Evolutionary conservation across 2,797 vertebrate genomes (phyloP).

Genomic region (Esox lucius): DNA sequence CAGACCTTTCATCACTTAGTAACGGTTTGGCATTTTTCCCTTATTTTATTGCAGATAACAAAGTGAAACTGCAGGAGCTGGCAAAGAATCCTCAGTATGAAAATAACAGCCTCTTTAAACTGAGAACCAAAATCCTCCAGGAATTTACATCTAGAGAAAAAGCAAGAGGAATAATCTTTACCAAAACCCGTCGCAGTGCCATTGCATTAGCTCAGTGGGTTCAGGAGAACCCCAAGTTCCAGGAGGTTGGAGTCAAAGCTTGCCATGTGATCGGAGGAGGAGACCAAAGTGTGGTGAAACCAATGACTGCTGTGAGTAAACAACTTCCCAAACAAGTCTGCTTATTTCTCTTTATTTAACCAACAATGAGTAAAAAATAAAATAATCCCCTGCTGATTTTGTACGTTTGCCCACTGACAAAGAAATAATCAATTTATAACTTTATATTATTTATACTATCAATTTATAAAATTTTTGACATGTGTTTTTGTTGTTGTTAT

Average conservation of each 20-base stretch:
- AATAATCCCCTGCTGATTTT: too few species aligned
- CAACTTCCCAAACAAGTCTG: background rate
- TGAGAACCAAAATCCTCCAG: conserved; percentile 80
- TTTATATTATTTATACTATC: too few species aligned
- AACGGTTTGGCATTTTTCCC: background rate
- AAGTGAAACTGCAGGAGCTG: conserved; percentile 73
- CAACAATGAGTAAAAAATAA: too few species aligned
- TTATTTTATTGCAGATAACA: conserved; percentile 75
- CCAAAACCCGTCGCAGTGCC: conserved; percentile 88
- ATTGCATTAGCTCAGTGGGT: conserved; percentile 90
- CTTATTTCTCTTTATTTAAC: background rate
- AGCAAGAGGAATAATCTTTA: conserved; percentile 93
- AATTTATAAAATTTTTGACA: too few species aligned
- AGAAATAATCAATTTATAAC: too few species aligned
- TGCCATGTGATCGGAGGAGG: conserved; percentile 88
- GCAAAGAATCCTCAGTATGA: conserved; percentile 80
- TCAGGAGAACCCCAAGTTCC: conserved; percentile 87
- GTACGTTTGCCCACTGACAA: too few species aligned
- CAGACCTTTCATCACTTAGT: too few species aligned
- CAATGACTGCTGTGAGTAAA: conserved; percentile 84
- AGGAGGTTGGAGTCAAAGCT: conserved; percentile 82
- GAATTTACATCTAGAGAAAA: conserved; percentile 78
- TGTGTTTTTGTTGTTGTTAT: too few species aligned
- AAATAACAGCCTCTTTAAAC: conserved; percentile 82
- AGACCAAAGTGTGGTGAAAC: conserved; percentile 88